Evolutionary conservation across 2,113 vertebrate species (phyloP).

Genomic region (Psittacara wagleri): DNA sequence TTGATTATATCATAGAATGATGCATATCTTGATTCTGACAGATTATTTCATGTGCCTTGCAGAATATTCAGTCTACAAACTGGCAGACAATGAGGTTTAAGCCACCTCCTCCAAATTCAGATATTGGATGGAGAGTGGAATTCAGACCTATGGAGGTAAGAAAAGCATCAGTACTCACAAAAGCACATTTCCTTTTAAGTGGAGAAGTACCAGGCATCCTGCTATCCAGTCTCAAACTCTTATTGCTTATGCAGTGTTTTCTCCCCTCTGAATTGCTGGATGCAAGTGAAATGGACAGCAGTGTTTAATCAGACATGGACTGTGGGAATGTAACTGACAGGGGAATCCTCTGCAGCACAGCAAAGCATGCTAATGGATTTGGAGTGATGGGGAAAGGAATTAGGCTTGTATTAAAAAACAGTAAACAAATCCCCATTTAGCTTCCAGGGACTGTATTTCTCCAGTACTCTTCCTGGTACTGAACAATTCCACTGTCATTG

Average conservation of each 20-base stretch:
- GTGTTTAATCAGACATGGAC: constrained; percentile 16
- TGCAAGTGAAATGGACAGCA: constrained; percentile 32
- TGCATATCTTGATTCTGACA: neutral
- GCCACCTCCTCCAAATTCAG: constrained; percentile 96
- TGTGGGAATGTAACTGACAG: constrained; percentile 61
- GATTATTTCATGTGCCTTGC: constrained; percentile 41
- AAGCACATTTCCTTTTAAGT: neutral
- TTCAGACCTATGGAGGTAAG: constrained; percentile 97
- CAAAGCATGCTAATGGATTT: constrained; percentile 17
- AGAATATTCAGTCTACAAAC: constrained; percentile 99
- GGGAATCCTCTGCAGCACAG: constrained; percentile 20
- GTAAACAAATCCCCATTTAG: constrained; percentile 29
- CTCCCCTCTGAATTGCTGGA: neutral
- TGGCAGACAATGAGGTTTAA: constrained; percentile 99
- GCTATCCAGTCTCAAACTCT: neutral
- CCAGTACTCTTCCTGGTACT: neutral
- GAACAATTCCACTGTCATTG: neutral
- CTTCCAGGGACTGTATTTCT: neutral
- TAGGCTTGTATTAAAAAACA: constrained; percentile 30
- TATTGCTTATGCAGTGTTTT: neutral
- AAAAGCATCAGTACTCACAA: neutral
- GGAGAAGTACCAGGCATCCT: constrained; percentile 25
- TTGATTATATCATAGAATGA: neutral
- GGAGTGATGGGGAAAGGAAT: neutral
- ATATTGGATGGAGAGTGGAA: constrained; percentile 98